These are phyloP conservation scores for Heliconius nattereri DNA, from an alignment of 1,140 invertebrate genomes.

Conservation along the genomic window DNA sequence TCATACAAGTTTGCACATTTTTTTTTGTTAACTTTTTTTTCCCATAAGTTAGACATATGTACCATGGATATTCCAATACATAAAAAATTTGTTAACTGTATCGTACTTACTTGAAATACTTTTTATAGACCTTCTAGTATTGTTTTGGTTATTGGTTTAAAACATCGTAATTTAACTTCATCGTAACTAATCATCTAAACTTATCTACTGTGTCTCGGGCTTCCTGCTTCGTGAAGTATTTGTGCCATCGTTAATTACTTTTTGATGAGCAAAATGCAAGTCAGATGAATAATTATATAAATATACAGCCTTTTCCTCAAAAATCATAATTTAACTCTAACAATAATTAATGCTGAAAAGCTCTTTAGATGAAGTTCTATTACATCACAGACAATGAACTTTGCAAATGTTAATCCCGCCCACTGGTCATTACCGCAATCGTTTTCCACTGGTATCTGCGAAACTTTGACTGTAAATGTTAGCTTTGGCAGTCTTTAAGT, in stretches of 20 bases:
- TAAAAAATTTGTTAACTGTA: too few relatives aligned
- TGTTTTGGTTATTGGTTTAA: neutral
- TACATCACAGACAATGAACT: neutral
- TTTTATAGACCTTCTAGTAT: neutral
- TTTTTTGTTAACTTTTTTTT: too few relatives aligned
- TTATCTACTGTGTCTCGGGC: slow-evolving; percentile 24
- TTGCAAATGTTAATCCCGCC: neutral
- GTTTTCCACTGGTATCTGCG: neutral
- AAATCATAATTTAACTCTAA: slow-evolving; percentile 29
- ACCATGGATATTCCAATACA: neutral
- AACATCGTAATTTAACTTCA: neutral
- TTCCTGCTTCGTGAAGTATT: slow-evolving; percentile 38
- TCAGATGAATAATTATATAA: slow-evolving; percentile 38
- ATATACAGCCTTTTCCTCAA: neutral
- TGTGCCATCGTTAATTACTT: slow-evolving; percentile 48
- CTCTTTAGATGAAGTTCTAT: neutral
- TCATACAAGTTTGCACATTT: neutral
- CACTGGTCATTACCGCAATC: neutral
- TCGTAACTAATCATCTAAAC: slow-evolving; percentile 5
- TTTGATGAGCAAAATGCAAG: slow-evolving; percentile 52
- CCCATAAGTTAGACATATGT: too few relatives aligned
- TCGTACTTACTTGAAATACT: neutral
- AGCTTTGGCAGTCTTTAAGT: neutral
- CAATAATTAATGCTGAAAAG: slow-evolving; percentile 34
- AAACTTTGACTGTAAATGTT: neutral